Evolutionary conservation across 2,797 vertebrate species (phyloP), one percentile per base, ranked within the genome.

Genomic region (Euthynnus affinis): DNA sequence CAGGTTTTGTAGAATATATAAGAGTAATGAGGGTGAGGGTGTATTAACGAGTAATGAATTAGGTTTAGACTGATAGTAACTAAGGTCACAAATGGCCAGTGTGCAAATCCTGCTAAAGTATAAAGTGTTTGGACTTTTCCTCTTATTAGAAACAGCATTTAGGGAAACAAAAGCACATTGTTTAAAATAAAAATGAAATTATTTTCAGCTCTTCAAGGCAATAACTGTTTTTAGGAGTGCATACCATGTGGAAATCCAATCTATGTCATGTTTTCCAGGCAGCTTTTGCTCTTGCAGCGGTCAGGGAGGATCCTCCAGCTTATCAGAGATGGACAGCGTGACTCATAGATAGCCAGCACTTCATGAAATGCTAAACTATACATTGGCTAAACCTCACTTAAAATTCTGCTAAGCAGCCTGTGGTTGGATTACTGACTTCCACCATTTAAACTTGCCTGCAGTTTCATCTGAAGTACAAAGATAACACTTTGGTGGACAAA

Each of bases 251-350:
- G 60, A 29, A n/a, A n/a, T 65, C 40, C 1, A 65, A 52, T 68
- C 67, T 65, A 9, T 69, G 46, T 82, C 62, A 49, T 46, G 63
- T 81, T 74, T 73, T 64, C 15, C 59, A 70, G 65, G 51, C 64
- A 74, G 77, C 52, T 70, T 71, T 57, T 56, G n/a, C 68, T 79
- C 63, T 77, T 29, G 51, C 66, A 61, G 42, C 66, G 48, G 46
- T 84, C 62, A 88, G 83, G 89, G 90, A 85, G 88, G 86, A 86
- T 81, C 86, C 72, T 22, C 53, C 18, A 23, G 57, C 75, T 91
- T 91, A 91, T 91, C 88, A 87, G 66, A 79, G 60, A 72, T 66
- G 58, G 51, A 71, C 87, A 87, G 82, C 8, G 18, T 51, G 74
- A 71, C 82, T 71, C 23, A 27, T 42, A 87, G 64, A 79, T 79